These are phyloP conservation scores for Acridotheres tristis DNA, from an alignment of 2,797 vertebrate species.

Conservation along the genomic window DNA sequence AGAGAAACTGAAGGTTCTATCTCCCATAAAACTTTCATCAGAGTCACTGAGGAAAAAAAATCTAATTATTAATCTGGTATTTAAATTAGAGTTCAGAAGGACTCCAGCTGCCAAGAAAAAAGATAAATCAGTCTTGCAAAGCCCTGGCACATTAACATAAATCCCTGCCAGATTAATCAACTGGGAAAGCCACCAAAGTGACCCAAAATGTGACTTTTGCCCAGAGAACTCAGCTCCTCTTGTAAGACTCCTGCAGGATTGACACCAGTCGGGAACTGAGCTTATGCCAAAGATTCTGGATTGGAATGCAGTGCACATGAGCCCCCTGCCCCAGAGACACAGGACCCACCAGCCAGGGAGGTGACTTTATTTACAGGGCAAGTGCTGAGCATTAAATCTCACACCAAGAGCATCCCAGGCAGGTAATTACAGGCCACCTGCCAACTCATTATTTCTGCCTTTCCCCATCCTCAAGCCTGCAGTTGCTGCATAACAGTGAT, in stretches of 20 bases:
- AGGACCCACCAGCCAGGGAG: neutral
- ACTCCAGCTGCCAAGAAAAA: neutral
- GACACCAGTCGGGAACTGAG: neutral
- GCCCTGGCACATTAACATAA: neutral
- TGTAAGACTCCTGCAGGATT: neutral
- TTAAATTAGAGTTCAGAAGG: neutral
- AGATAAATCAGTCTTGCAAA: neutral
- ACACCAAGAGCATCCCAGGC: neutral
- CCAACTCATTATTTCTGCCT: neutral
- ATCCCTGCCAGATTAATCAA: neutral
- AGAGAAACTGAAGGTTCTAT: neutral
- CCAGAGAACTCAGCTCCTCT: neutral
- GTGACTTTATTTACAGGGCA: neutral
- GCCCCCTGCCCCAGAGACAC: neutral
- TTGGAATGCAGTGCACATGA: neutral
- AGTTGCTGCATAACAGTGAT: neutral
- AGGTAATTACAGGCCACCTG: neutral
- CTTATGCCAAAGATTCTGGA: neutral
- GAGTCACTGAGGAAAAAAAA: neutral
- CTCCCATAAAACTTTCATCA: neutral
- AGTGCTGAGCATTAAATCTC: neutral
- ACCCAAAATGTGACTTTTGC: neutral
- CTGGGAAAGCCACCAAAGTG: neutral
- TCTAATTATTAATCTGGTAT: neutral
- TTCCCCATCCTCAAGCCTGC: neutral